Evolutionary conservation across 2,888 invertebrate species (phyloP).

Genomic region (Creontiades dilutus): DNA sequence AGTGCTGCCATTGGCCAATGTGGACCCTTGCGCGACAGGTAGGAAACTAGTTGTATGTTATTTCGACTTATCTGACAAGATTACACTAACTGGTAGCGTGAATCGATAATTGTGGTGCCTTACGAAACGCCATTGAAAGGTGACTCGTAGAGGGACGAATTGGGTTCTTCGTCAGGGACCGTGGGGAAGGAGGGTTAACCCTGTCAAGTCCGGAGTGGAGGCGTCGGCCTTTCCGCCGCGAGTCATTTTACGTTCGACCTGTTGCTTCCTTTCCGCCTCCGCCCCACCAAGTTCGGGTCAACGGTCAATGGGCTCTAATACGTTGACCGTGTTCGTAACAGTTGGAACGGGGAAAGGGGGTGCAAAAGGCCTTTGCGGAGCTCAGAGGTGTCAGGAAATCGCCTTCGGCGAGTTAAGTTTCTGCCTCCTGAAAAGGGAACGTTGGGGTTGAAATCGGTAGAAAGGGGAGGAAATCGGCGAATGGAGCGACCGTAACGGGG

Average conservation of each 20-base stretch:
- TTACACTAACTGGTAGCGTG: too few relatives aligned
- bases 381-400: constrained; percentile 8
- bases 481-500: too few relatives aligned
- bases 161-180: neutral
- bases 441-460: neutral
- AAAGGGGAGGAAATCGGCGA: neutral
- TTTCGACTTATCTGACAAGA: too few relatives aligned
- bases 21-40: too few relatives aligned
- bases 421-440: neutral
- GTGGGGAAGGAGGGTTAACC: neutral
- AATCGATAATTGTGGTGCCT: too few relatives aligned
- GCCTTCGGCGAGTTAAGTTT: constrained; percentile 1
- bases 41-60: too few relatives aligned
- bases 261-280: constrained; percentile 3
- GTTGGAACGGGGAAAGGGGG: neutral
- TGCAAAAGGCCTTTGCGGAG: neutral
- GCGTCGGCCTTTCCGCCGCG: constrained; percentile 38
- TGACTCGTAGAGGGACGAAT: neutral
- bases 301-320: constrained; percentile 39
- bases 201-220: neutral
- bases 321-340: neutral
- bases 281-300: constrained; percentile 1
- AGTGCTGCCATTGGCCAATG: too few relatives aligned
- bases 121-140: too few relatives aligned
- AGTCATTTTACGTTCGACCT: constrained; percentile 45